Base-by-base conservation (phyloP, 2,888 invertebrate species). In the Smittia aterrima region DNA sequence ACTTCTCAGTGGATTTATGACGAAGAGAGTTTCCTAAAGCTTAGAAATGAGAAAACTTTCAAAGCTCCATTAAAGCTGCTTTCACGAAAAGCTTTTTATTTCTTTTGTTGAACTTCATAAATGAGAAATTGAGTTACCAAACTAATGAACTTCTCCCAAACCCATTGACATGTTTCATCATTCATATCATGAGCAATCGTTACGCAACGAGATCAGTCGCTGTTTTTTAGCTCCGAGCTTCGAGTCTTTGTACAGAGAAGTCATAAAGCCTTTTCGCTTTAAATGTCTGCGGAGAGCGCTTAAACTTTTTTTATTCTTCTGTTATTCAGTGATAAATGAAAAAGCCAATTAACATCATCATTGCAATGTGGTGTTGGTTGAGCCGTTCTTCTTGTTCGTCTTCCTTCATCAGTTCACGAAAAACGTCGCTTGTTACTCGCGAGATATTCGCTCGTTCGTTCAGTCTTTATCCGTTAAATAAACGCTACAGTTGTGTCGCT, bases 331-430 rank as follows among this genome's bases (percentile, higher is more conserved):
- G 70, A 70, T 70, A 70, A 70, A 70, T 41, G 67, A 70, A 70
- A 70, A 54, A 22, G 70, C 25, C 70, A 70, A 70, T 70, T 70
- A 70, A 70, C 70, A 70, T 70, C 70, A 41, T 24, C 67, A 47
- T 22, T 27, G 22, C 22, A 53, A 53, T n/a, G 27, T 41, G 41
- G 40, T 68, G 24, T 24, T 24, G 40, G 70, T 53, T 53, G 47
- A 16, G 54, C 18, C 53, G 70, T 40, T 53, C 16, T 16, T 70
- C 53, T 53, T 7, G 16, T 27, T 70, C 53, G 25, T 53, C 70
- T 70, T 27, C 22, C 27, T 25, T 24, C 47, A 9, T 22, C 7
- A 58, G 18, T 58, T 58, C 20, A 58, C 47, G n/a, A 47, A 11
- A 16, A 47, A 11, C 47, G 11, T 66, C 66, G 20, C 67, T 67